Percentiles rank a stretch among this genome's conserved stretches.
Evolutionary conservation across 2,888 invertebrate species (phyloP).

Genomic region (Phyllotreta striolata): DNA sequence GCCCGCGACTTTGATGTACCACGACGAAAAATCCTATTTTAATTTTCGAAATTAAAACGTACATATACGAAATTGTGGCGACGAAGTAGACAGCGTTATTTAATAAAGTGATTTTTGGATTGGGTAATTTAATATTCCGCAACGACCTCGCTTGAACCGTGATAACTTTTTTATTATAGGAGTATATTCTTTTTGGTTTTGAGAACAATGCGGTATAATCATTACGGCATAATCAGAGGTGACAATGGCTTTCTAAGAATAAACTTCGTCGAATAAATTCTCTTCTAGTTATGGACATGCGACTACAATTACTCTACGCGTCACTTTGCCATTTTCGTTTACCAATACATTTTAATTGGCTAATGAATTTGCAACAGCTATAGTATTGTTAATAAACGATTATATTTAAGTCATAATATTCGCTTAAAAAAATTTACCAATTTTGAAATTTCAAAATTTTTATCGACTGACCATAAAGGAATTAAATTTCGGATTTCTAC

Average conservation of each 20-base stretch:
- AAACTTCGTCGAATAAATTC: conserved; percentile 29
- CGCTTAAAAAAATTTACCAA: too few species aligned
- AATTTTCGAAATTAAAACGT: conserved; percentile 15
- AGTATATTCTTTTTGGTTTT: conserved; percentile 24
- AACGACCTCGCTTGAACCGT: too few species aligned
- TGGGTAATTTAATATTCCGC: too few species aligned
- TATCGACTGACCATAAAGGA: too few species aligned
- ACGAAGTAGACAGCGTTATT: too few species aligned
- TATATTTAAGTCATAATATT: conserved; percentile 13
- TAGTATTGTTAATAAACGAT: neutral
- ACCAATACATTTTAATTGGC: conserved; percentile 27
- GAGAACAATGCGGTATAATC: conserved; percentile 30
- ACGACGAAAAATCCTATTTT: conserved; percentile 13
- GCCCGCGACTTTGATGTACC: too few species aligned
- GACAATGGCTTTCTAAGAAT: conserved; percentile 35
- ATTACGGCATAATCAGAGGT: conserved; percentile 20
- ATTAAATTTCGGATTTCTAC: too few species aligned
- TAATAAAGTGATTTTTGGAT: too few species aligned
- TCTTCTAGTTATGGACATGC: conserved; percentile 38
- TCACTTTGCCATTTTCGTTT: conserved; percentile 34
- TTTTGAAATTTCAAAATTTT: too few species aligned
- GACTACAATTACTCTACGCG: conserved; percentile 37
- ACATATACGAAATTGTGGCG: too few species aligned
- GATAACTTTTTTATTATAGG: conserved; percentile 8
- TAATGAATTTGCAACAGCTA: neutral